Conservation (phyloP, 2,797 vertebrate genomes). For the Toxotes lorentzi region DNA sequence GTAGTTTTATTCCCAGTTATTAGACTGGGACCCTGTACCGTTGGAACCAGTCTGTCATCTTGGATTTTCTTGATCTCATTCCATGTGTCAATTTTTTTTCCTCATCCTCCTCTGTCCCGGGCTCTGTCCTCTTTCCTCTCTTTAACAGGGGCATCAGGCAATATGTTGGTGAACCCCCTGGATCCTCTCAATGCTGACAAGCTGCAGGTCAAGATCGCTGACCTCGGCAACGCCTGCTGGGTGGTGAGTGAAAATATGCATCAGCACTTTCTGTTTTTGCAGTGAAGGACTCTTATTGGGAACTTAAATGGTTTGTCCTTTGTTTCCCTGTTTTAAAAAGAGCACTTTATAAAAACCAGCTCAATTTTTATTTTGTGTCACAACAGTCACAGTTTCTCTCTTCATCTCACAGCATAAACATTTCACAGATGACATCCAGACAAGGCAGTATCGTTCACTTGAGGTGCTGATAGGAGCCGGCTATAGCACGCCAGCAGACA, state of each 20-base stretch:
- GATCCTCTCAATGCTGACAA: slow-evolving; percentile 95
- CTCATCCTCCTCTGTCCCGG: neutral
- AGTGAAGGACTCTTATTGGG: neutral
- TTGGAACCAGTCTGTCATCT: neutral
- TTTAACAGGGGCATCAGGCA: slow-evolving; percentile 81
- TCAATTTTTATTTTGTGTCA: neutral
- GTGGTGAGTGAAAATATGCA: slow-evolving; percentile 90
- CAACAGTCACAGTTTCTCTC: neutral
- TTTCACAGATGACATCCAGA: slow-evolving; percentile 96
- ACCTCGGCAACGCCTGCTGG: slow-evolving; percentile 99
- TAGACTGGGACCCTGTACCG: neutral
- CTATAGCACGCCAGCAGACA: slow-evolving; percentile 92
- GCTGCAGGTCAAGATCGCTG: slow-evolving; percentile 97
- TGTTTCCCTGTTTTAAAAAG: neutral
- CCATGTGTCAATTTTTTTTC: neutral
- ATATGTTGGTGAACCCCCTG: slow-evolving; percentile 93
- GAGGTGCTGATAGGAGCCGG: slow-evolving; percentile 92
- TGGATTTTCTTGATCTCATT: neutral
- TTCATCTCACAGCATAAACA: slow-evolving; percentile 88
- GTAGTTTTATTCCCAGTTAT: neutral
- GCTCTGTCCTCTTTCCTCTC: slow-evolving; percentile 2
- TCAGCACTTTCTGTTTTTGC: neutral
- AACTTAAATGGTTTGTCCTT: neutral
- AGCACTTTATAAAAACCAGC: neutral
- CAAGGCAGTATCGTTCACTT: slow-evolving; percentile 92